Evolutionary conservation across 2,113 vertebrate species (phyloP).

Genomic region (Glareola pratincola): DNA sequence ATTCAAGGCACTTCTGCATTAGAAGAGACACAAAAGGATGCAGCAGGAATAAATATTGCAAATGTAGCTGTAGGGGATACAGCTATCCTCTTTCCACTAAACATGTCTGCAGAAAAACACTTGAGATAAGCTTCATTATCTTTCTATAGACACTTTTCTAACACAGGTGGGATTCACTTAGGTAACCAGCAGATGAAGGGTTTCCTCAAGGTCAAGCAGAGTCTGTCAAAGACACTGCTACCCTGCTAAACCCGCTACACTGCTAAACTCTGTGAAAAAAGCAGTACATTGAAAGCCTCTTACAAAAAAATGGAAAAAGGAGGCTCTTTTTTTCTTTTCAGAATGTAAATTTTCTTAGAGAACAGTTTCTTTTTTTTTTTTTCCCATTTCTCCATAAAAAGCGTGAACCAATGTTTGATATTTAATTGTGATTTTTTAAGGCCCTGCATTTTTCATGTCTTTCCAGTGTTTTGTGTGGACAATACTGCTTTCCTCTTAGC

Average conservation of each 20-base stretch:
- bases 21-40: neutral
- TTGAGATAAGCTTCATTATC: slow-evolving; percentile 33
- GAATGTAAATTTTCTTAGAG: neutral
- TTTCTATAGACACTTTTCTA: neutral
- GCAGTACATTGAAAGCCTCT: neutral
- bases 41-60: neutral
- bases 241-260: too few relatives aligned
- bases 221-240: neutral
- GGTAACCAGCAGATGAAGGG: slow-evolving; percentile 6
- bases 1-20: neutral
- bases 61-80: neutral
- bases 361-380: neutral
- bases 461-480: neutral
- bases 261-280: neutral
- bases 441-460: slow-evolving; percentile 14
- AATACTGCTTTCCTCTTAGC: neutral
- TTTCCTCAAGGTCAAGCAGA: slow-evolving; percentile 26
- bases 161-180: slow-evolving; percentile 21
- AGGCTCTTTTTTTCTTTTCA: neutral
- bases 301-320: neutral
- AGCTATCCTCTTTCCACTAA: neutral
- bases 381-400: neutral
- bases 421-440: slow-evolving; percentile 16
- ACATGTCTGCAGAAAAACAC: neutral
- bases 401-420: neutral